Conservation (phyloP, 2,888 invertebrate species). For the Elysia crispata region DNA sequence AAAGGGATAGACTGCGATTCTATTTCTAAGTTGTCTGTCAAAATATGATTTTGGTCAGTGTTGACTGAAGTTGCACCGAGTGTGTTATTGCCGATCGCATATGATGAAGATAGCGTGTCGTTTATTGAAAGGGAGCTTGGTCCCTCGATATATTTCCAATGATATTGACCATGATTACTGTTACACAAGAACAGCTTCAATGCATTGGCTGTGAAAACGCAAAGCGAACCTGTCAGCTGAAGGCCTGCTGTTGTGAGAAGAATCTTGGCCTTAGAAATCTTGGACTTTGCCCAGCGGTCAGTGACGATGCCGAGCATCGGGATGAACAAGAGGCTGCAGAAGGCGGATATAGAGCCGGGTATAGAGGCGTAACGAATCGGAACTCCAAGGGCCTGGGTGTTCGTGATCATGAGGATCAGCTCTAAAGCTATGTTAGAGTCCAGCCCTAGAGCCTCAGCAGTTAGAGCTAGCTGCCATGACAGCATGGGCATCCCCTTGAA, state of each 20-base stretch:
- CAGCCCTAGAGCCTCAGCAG: neutral
- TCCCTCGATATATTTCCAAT: too few relatives aligned
- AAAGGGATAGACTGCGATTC: slow-evolving; percentile 7
- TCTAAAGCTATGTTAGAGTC: slow-evolving; percentile 31
- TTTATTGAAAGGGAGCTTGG: too few relatives aligned
- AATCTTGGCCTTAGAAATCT: slow-evolving; percentile 31
- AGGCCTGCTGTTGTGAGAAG: neutral
- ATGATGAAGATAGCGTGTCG: too few relatives aligned
- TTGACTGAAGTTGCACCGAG: too few relatives aligned
- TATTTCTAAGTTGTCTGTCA: neutral
- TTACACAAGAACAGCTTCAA: too few relatives aligned
- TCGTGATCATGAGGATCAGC: slow-evolving; percentile 38
- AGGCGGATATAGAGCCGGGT: slow-evolving; percentile 42
- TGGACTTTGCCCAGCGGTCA: slow-evolving; percentile 31
- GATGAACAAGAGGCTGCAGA: slow-evolving; percentile 39
- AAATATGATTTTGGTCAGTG: too few relatives aligned
- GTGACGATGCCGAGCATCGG: slow-evolving; percentile 26
- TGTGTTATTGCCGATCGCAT: too few relatives aligned
- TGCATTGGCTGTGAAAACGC: too few relatives aligned
- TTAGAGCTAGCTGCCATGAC: slow-evolving; percentile 11
- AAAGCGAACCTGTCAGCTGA: too few relatives aligned
- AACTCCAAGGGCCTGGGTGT: slow-evolving; percentile 37
- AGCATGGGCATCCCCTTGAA: too few relatives aligned
- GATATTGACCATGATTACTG: too few relatives aligned
- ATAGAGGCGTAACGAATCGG: slow-evolving; percentile 37